Evolutionary conservation across 2,797 vertebrate genomes (phyloP).

Genomic region (Alosa sapidissima): DNA sequence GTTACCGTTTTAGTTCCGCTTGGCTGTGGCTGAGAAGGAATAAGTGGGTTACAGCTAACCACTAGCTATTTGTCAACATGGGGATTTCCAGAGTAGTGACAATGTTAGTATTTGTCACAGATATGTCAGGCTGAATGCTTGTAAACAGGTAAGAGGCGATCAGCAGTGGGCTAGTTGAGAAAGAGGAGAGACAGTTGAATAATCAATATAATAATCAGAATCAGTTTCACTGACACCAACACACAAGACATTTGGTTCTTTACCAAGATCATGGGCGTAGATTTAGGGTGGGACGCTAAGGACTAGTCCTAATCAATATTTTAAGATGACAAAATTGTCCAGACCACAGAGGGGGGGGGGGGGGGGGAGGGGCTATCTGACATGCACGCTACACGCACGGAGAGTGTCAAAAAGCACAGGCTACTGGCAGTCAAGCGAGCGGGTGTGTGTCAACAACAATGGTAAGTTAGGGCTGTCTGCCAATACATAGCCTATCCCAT

Average conservation of each 20-base stretch:
- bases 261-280: too few species aligned
- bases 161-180: neutral
- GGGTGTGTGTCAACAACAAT: too few species aligned
- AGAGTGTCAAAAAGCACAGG: too few species aligned
- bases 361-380: too few species aligned
- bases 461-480: too few species aligned
- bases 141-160: neutral
- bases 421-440: too few species aligned
- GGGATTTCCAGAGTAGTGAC: neutral
- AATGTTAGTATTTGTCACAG: neutral
- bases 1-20: neutral
- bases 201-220: neutral
- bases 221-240: neutral
- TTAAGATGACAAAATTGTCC: too few species aligned
- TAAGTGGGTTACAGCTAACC: neutral
- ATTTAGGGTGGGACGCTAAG: too few species aligned
- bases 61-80: neutral
- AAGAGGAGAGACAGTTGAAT: neutral
- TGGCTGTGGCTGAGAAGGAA: neutral
- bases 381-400: too few species aligned
- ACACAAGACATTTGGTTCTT: neutral
- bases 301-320: too few species aligned
- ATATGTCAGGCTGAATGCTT: neutral
- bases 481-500: too few species aligned
- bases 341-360: too few species aligned